A percentile compares a stretch with the other conserved stretches of the same genome.
Conservation (phyloP, 2,888 invertebrate genomes). For the Hirtodrosophila confusa region DNA sequence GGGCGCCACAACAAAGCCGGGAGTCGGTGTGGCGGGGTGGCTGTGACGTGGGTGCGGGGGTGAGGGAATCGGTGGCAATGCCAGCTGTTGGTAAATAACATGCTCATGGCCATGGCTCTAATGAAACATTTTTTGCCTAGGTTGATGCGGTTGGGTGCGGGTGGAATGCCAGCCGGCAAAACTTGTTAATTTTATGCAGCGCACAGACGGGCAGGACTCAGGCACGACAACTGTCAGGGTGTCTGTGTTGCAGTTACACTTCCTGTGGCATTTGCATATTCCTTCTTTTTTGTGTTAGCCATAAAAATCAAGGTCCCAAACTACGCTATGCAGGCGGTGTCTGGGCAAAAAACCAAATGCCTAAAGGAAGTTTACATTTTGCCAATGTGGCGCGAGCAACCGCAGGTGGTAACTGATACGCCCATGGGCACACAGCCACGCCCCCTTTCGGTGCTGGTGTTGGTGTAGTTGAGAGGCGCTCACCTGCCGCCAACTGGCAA, state of each 20-base stretch:
- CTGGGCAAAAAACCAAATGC: slow-evolving; percentile 76
- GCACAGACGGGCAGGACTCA: slow-evolving; percentile 43
- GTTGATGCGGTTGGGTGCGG: slow-evolving; percentile 2
- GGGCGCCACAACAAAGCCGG: slow-evolving; percentile 46
- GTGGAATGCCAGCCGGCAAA: slow-evolving; percentile 29
- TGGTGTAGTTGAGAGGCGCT: slow-evolving; percentile 12
- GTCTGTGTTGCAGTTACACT: slow-evolving; percentile 75
- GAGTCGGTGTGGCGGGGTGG: slow-evolving; percentile 6
- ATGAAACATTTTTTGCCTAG: slow-evolving; percentile 68
- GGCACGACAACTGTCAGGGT: slow-evolving; percentile 37
- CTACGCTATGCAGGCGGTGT: slow-evolving; percentile 19
- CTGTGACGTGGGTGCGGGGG: neutral
- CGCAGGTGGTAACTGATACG: slow-evolving; percentile 43
- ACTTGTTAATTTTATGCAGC: slow-evolving; percentile 82
- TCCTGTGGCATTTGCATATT: slow-evolving; percentile 80
- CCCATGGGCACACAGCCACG: slow-evolving; percentile 20
- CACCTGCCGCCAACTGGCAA: slow-evolving; percentile 66
- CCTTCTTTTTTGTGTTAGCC: slow-evolving; percentile 21
- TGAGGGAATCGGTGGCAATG: slow-evolving; percentile 22
- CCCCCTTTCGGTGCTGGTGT: slow-evolving; percentile 13
- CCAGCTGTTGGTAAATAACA: slow-evolving; percentile 62
- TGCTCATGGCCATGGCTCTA: slow-evolving; percentile 59
- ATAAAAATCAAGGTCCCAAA: slow-evolving; percentile 59
- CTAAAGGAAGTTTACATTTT: slow-evolving; percentile 69
- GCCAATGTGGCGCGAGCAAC: slow-evolving; percentile 41